A percentile compares a stretch with the other conserved stretches of the same genome.
These are phyloP conservation scores for Eurytoma adleriae DNA, from an alignment of 2,888 invertebrate genomes.

Conservation along the genomic window DNA sequence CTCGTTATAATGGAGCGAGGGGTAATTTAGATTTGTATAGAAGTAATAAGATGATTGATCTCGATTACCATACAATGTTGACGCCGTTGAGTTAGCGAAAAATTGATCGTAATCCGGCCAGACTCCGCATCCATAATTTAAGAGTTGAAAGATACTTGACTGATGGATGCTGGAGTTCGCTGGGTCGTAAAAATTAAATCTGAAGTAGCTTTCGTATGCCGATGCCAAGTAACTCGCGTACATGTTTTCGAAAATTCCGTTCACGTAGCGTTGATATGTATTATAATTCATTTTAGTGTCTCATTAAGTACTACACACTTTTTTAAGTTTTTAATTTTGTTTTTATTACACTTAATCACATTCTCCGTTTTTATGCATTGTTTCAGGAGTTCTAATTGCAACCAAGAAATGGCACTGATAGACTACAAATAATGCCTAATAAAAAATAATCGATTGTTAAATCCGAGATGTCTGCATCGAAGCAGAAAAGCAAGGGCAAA, in stretches of 20 bases:
- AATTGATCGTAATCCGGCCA: background rate
- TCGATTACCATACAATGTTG: background rate
- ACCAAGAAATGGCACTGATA: no score
- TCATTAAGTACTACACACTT: background rate
- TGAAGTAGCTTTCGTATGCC: background rate
- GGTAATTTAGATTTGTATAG: no score
- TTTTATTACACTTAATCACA: background rate
- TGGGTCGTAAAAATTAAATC: background rate
- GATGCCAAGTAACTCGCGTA: background rate
- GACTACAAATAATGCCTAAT: no score
- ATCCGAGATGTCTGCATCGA: no score
- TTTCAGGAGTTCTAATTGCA: background rate
- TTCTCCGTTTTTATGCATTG: background rate
- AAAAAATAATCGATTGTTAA: no score
- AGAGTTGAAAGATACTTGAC: background rate
- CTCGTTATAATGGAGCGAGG: no score
- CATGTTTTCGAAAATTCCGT: conserved; percentile 18
- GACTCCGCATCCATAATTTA: no score
- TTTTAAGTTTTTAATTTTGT: conserved; percentile 9
- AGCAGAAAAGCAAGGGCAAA: no score
- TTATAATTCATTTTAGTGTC: conserved; percentile 25
- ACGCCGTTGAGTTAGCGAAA: background rate
- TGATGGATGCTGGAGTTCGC: background rate
- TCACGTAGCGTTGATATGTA: conserved; percentile 8
- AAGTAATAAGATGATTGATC: no score